These are phyloP conservation scores for Ylistrum balloti DNA, from an alignment of 1,140 invertebrate species.

Conservation along the genomic window DNA sequence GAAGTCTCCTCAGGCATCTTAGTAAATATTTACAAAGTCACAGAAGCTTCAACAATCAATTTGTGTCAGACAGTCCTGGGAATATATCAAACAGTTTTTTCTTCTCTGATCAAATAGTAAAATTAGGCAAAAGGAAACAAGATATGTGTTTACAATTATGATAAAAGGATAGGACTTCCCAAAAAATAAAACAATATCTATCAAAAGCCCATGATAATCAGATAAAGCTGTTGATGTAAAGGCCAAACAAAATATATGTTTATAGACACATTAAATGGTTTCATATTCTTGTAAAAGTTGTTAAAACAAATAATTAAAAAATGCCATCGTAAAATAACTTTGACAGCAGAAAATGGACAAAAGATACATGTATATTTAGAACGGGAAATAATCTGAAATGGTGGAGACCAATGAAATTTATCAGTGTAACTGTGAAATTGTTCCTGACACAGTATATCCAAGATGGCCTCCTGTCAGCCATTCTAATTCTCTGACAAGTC, in stretches of 20 bases:
- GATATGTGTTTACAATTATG: slow-evolving; percentile 1
- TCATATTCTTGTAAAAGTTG: too few species aligned
- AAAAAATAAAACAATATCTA: neutral
- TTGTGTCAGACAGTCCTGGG: neutral
- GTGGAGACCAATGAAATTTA: too few species aligned
- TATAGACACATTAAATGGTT: neutral
- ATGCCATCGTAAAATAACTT: too few species aligned
- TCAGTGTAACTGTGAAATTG: too few species aligned
- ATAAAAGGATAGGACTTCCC: neutral
- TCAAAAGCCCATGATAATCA: neutral
- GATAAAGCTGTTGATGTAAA: neutral
- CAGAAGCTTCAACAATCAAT: slow-evolving; percentile 18
- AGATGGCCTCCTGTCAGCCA: too few species aligned
- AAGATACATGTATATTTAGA: too few species aligned
- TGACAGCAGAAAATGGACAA: too few species aligned
- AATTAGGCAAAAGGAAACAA: neutral
- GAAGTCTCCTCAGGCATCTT: neutral
- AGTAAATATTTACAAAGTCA: slow-evolving; percentile 23
- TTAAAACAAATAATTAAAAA: too few species aligned
- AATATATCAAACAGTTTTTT: neutral
- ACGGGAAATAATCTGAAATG: too few species aligned
- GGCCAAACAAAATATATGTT: neutral
- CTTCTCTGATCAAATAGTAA: slow-evolving; percentile 6
- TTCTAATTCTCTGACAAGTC: too few species aligned
- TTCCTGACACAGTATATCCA: too few species aligned